A percentile compares a stretch with the other conserved stretches of the same genome.
phyloP scores from a whole-genome alignment of 1,140 invertebrate species.

The Drosophila watanabei region DNA sequence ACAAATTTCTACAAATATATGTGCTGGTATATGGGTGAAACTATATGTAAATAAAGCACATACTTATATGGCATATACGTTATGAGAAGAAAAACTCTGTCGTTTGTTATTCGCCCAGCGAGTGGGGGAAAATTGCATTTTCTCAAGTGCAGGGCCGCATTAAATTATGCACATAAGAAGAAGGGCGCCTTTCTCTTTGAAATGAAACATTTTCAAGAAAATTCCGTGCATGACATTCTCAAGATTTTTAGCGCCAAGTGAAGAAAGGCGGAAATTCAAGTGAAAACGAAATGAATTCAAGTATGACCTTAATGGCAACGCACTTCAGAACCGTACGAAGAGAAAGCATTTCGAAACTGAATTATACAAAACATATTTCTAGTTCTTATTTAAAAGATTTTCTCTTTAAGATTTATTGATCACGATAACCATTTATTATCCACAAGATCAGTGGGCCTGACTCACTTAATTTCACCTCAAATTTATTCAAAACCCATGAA shows the following conservation, averaged over 20 bases:
- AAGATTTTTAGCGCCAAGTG: conserved; percentile 43
- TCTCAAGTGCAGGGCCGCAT: conserved; percentile 60
- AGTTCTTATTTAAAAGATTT: not conserved
- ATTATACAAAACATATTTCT: not conserved
- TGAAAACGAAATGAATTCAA: conserved; percentile 36
- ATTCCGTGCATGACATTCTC: conserved; percentile 44
- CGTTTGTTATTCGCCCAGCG: conserved; percentile 49
- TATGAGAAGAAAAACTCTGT: conserved; percentile 25
- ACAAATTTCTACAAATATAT: conserved; percentile 43
- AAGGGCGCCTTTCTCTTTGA: conserved; percentile 35
- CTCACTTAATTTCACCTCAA: conserved; percentile 10
- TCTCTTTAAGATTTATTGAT: not conserved
- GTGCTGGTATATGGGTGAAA: conserved; percentile 28
- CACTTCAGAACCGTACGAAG: conserved; percentile 1
- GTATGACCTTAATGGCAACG: conserved; percentile 24
- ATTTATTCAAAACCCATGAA: conserved; percentile 12
- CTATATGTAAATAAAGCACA: conserved; percentile 18
- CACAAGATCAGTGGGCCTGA: conserved; percentile 18
- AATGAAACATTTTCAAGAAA: conserved; percentile 38
- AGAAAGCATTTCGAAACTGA: not conserved
- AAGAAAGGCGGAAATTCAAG: conserved; percentile 7
- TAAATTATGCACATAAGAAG: conserved; percentile 56
- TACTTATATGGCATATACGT: conserved; percentile 8
- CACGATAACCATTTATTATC: not conserved
- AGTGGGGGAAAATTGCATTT: conserved; percentile 57